phyloP scores from a whole-genome alignment of 2,113 vertebrate genomes.

The Neopipo cinnamomea region DNA sequence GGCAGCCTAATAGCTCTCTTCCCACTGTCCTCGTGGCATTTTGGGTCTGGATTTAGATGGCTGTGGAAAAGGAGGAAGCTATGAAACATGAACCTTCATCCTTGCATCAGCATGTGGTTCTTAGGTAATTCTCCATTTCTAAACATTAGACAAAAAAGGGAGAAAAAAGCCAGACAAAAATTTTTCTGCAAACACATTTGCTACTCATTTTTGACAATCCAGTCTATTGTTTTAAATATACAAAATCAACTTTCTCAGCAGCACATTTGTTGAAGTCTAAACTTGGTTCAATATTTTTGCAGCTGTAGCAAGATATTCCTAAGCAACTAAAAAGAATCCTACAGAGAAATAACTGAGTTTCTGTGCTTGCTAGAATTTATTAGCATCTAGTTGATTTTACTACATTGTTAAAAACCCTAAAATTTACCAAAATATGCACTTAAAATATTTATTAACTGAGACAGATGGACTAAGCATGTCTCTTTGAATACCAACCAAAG shows the following conservation, averaged over 20 bases:
- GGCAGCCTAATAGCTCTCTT: background rate
- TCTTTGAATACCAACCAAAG: constrained; percentile 8
- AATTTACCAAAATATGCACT: background rate
- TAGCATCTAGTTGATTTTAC: constrained; percentile 6
- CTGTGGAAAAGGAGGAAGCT: background rate
- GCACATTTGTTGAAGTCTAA: background rate
- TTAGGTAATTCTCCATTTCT: background rate
- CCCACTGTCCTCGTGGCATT: background rate
- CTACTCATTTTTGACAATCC: background rate
- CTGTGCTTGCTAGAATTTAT: constrained; percentile 1
- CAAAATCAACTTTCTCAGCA: background rate
- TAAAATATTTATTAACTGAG: constrained; percentile 32
- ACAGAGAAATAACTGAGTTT: background rate
- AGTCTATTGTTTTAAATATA: background rate
- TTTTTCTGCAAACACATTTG: background rate
- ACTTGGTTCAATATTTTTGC: background rate
- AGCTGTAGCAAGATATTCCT: background rate
- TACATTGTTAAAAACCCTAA: background rate
- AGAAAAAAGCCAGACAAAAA: background rate
- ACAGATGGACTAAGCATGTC: constrained; percentile 6
- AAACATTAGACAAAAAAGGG: background rate
- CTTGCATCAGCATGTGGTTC: background rate
- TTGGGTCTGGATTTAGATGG: background rate
- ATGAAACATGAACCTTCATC: background rate
- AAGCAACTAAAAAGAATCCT: background rate